Conservation (phyloP, 1,140 invertebrate genomes). For the Drosophila trapezifrons region DNA sequence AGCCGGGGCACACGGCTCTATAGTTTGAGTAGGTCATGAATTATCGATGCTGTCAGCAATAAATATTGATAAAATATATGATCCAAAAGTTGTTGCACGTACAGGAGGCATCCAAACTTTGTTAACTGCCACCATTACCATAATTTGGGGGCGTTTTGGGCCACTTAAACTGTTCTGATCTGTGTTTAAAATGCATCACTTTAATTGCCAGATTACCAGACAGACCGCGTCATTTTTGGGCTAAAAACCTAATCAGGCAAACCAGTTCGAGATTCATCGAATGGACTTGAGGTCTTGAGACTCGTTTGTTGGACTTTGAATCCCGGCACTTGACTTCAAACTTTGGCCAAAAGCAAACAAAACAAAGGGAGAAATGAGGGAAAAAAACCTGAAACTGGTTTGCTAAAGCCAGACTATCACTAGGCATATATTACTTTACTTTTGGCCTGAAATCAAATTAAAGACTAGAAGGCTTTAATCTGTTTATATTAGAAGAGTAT, state of each 20-base stretch:
- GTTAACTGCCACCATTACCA: constrained; percentile 18
- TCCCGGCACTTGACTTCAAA: constrained; percentile 34
- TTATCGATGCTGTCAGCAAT: constrained; percentile 82
- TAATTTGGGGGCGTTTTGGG: constrained; percentile 13
- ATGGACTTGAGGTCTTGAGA: constrained; percentile 31
- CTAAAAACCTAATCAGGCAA: constrained; percentile 22
- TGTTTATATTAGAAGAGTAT: background rate
- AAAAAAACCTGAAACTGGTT: constrained; percentile 20
- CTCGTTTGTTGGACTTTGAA: constrained; percentile 33
- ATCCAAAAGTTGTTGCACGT: constrained; percentile 58
- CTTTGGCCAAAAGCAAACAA: constrained; percentile 13
- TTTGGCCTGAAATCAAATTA: background rate
- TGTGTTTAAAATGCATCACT: constrained; percentile 24
- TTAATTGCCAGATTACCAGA: constrained; percentile 22
- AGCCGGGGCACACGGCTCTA: constrained; percentile 11
- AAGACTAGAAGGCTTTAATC: background rate
- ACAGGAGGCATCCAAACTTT: constrained; percentile 10
- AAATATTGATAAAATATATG: constrained; percentile 77
- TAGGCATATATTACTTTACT: constrained; percentile 2
- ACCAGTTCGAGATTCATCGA: constrained; percentile 35
- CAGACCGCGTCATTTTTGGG: constrained; percentile 6
- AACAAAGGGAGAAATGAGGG: constrained; percentile 1
- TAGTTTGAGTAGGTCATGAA: constrained; percentile 81
- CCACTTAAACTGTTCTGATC: constrained; percentile 15
- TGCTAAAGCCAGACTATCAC: background rate